Conservation (phyloP, 2,888 invertebrate genomes). For the Petrolisthes manimaculis region DNA sequence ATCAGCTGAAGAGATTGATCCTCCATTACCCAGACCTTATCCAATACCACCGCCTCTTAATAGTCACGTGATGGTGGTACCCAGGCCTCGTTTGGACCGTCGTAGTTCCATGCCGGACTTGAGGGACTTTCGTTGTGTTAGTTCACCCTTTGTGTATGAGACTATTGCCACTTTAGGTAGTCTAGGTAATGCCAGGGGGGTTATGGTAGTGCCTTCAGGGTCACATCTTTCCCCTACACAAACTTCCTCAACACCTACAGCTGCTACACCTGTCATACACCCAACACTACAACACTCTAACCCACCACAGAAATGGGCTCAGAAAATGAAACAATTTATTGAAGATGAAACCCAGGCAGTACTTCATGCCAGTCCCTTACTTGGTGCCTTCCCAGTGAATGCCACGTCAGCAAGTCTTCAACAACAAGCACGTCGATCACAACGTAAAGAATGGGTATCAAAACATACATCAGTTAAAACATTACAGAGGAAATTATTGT, state of each 20-base stretch:
- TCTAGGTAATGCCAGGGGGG: constrained; percentile 36
- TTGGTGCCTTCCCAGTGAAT: neutral
- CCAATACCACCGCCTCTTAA: constrained; percentile 14
- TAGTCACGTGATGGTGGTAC: constrained; percentile 50
- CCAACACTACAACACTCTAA: neutral
- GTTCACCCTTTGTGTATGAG: constrained; percentile 50
- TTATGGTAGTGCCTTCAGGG: constrained; percentile 42
- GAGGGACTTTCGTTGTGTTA: constrained; percentile 47
- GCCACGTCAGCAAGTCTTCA: neutral
- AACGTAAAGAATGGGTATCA: constrained; percentile 52
- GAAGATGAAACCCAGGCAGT: constrained; percentile 47
- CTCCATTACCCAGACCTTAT: neutral
- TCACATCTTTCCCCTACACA: neutral
- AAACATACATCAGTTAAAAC: constrained; percentile 48
- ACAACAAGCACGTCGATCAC: constrained; percentile 24
- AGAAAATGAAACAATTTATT: constrained; percentile 48
- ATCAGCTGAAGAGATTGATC: neutral
- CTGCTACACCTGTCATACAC: neutral
- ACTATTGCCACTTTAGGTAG: constrained; percentile 46
- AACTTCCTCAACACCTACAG: neutral
- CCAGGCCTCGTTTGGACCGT: constrained; percentile 36
- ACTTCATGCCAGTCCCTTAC: constrained; percentile 33
- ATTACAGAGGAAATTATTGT: constrained; percentile 46
- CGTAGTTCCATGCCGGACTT: constrained; percentile 56
- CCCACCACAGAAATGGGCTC: constrained; percentile 31